Evolutionary conservation across 2,888 invertebrate genomes (phyloP).

Genomic region (Rambutsinella grinnellia): DNA sequence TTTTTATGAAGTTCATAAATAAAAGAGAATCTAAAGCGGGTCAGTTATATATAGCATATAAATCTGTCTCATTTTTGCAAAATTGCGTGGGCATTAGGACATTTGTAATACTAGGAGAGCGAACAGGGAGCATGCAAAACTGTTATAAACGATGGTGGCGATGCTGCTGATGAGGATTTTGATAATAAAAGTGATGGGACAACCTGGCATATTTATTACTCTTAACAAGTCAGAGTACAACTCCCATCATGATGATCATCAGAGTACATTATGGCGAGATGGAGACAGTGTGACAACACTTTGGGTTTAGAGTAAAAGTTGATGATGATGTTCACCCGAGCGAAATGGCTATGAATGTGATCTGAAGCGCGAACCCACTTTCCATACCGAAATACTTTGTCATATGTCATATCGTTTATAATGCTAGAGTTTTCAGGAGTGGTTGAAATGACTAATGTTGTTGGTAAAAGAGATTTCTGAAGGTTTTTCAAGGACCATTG

Average conservation of each 20-base stretch:
- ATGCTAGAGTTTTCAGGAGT: conserved; percentile 7
- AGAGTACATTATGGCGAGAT: too few species aligned
- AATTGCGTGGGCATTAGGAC: conserved; percentile 23
- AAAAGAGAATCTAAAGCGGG: conserved; percentile 30
- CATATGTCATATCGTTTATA: too few species aligned
- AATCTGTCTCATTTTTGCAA: conserved; percentile 11
- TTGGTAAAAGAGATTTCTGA: too few species aligned
- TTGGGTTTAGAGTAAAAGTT: not conserved
- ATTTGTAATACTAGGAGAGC: conserved; percentile 7
- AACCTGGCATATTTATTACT: conserved; percentile 8
- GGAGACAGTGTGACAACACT: conserved; percentile 14
- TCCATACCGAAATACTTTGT: too few species aligned
- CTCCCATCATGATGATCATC: not conserved
- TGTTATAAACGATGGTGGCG: too few species aligned
- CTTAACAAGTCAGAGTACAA: too few species aligned
- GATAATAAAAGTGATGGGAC: conserved; percentile 1
- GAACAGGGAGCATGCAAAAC: too few species aligned
- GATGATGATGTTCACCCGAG: too few species aligned
- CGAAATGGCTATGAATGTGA: too few species aligned
- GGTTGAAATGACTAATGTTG: too few species aligned
- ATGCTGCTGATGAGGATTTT: not conserved
- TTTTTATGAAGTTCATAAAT: too few species aligned
- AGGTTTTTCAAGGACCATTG: conserved; percentile 45
- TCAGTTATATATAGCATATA: conserved; percentile 41
- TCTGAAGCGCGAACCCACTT: too few species aligned